Percentiles rank a stretch among this genome's conserved stretches.
Conservation (phyloP, 1,140 invertebrate genomes). For the Euwallacea fornicatus region DNA sequence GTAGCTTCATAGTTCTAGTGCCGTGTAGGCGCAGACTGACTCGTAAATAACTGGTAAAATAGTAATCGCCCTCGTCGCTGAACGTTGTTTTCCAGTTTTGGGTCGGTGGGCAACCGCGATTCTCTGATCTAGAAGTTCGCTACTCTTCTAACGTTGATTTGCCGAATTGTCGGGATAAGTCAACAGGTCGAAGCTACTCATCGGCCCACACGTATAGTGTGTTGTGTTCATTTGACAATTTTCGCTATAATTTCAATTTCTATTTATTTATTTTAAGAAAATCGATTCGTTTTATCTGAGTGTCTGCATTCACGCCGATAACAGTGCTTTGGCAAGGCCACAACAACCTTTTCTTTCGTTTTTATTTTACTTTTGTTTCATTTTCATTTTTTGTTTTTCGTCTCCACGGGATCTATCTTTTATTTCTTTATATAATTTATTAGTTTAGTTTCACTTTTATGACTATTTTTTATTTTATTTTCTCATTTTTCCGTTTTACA, state of each 20-base stretch:
- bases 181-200: constrained; percentile 1
- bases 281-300: constrained; percentile 49
- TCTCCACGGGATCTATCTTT: constrained; percentile 21
- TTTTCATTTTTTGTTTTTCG: constrained; percentile 30
- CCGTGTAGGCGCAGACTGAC: constrained; percentile 37
- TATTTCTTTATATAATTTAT: constrained; percentile 43
- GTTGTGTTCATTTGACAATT: constrained; percentile 48
- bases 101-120: constrained; percentile 10
- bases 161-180: too few species aligned
- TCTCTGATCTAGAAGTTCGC: too few species aligned
- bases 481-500: constrained; percentile 36
- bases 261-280: constrained; percentile 33
- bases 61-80: constrained; percentile 36
- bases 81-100: constrained; percentile 27
- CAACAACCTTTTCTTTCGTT: constrained; percentile 43
- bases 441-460: constrained; percentile 45
- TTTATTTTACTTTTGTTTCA: constrained; percentile 39
- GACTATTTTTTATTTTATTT: constrained; percentile 42
- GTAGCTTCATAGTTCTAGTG: constrained; percentile 41
- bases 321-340: constrained; percentile 50
- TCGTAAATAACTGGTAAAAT: constrained; percentile 37
- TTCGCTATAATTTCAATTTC: constrained; percentile 46
- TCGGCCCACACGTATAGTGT: constrained; percentile 40
- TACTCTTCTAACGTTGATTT: too few species aligned
- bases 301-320: constrained; percentile 42